Evolutionary conservation across 2,888 invertebrate genomes (phyloP).

Genomic region (Drosophila meridionalis): DNA sequence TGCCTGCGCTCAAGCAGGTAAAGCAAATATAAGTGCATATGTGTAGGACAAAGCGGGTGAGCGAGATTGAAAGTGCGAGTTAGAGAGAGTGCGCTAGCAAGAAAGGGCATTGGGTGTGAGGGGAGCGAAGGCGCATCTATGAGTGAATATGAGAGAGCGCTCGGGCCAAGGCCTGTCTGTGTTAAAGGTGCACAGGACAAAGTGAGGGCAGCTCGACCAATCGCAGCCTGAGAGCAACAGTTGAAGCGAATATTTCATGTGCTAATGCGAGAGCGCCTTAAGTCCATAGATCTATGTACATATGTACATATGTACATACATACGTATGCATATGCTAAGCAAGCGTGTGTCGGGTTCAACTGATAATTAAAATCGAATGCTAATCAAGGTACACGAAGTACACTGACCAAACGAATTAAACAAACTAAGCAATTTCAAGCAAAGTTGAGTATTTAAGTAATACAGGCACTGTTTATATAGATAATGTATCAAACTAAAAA

Average conservation of each 20-base stretch:
- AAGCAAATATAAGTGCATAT: background rate
- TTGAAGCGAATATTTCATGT: no score
- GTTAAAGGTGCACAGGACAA: background rate
- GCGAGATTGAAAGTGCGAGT: background rate
- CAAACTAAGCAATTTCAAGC: background rate
- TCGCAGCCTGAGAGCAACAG: background rate
- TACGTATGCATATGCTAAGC: background rate
- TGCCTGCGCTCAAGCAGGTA: background rate
- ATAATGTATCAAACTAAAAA: background rate
- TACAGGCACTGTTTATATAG: background rate
- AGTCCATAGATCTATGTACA: background rate
- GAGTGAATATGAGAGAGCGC: background rate
- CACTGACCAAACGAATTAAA: background rate
- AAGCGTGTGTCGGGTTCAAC: background rate
- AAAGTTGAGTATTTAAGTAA: background rate
- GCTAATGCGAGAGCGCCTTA: background rate
- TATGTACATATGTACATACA: background rate
- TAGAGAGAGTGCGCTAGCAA: background rate
- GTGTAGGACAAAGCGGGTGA: background rate
- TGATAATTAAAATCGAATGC: conserved; percentile 7
- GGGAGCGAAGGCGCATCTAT: background rate
- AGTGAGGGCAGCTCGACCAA: background rate
- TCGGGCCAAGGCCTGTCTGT: no score
- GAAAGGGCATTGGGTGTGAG: background rate
- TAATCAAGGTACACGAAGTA: background rate